Percentiles rank a stretch among this genome's conserved stretches.
These are phyloP conservation scores for Tachina lurida DNA, from an alignment of 2,888 invertebrate genomes.

Conservation along the genomic window DNA sequence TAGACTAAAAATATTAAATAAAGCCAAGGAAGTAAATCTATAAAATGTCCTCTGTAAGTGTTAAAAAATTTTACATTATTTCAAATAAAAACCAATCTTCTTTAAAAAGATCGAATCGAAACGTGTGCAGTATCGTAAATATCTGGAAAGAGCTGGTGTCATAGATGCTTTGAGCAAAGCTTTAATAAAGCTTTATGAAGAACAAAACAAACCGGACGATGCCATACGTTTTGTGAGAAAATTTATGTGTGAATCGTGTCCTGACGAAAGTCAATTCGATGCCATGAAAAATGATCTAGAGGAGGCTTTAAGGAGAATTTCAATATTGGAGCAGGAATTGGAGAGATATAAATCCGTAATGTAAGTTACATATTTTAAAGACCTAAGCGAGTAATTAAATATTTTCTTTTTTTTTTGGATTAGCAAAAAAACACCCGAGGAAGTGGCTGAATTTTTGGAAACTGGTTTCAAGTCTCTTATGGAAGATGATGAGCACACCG, in stretches of 20 bases:
- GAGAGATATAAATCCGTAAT: constrained; percentile 79
- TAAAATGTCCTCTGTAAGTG: constrained; percentile 80
- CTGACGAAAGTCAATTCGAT: constrained; percentile 81
- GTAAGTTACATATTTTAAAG: constrained; percentile 74
- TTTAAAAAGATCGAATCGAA: constrained; percentile 80
- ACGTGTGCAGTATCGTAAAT: constrained; percentile 82
- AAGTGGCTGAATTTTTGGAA: constrained; percentile 83
- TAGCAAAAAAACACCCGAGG: constrained; percentile 81
- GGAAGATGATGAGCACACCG: constrained; percentile 83
- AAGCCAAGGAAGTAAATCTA: background rate
- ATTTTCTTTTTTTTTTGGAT: background rate
- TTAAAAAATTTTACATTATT: background rate
- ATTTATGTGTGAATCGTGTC: constrained; percentile 81
- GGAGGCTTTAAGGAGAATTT: constrained; percentile 78
- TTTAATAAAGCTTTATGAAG: constrained; percentile 82
- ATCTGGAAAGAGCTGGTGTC: constrained; percentile 82
- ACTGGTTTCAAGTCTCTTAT: constrained; percentile 84
- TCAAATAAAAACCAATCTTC: background rate
- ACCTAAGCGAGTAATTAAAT: too few species aligned
- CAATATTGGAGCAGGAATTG: constrained; percentile 79
- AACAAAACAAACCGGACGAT: constrained; percentile 82
- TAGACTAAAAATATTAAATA: background rate
- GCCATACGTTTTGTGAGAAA: constrained; percentile 82
- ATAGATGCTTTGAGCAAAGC: constrained; percentile 82
- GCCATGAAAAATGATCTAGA: constrained; percentile 80